Percentiles rank a stretch among this genome's conserved stretches.
Conservation (phyloP, 2,888 invertebrate species). For the Ceratothoa steindachneri region DNA sequence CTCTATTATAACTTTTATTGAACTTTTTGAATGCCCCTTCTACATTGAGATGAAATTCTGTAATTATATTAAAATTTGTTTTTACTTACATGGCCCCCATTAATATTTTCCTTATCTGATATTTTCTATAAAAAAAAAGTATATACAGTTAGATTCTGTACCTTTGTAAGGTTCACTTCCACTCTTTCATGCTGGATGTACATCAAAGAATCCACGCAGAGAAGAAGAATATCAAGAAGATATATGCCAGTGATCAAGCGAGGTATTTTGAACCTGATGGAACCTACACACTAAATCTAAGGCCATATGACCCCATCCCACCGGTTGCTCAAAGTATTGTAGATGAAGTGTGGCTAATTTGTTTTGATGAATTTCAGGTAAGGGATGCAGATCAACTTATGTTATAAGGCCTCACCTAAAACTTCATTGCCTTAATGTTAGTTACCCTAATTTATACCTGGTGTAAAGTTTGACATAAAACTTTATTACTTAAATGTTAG, state of each 20-base stretch:
- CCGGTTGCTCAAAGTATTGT: slow-evolving; percentile 85
- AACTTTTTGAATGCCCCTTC: too few relatives aligned
- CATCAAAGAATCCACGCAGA: slow-evolving; percentile 82
- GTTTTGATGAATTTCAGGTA: slow-evolving; percentile 98
- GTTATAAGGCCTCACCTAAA: not conserved
- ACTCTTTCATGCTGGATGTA: slow-evolving; percentile 94
- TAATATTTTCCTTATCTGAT: too few relatives aligned
- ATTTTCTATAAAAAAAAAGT: too few relatives aligned
- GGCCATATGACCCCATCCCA: slow-evolving; percentile 87
- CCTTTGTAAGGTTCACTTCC: slow-evolving; percentile 82
- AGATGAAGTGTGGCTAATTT: slow-evolving; percentile 82
- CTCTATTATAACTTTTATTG: too few relatives aligned
- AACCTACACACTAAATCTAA: slow-evolving; percentile 58
- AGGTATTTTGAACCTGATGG: slow-evolving; percentile 48
- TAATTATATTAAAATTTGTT: too few relatives aligned
- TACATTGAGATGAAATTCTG: too few relatives aligned
- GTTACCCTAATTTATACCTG: too few relatives aligned
- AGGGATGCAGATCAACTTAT: slow-evolving; percentile 17
- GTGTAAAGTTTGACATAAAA: too few relatives aligned
- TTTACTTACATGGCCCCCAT: too few relatives aligned
- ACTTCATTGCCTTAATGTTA: too few relatives aligned
- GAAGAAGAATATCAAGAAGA: slow-evolving; percentile 62
- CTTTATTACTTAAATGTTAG: too few relatives aligned
- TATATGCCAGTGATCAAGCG: slow-evolving; percentile 49
- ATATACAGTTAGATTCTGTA: too few relatives aligned